Base-by-base conservation (phyloP, 2,113 vertebrate genomes). In the Haplotaxodon microlepis region DNA sequence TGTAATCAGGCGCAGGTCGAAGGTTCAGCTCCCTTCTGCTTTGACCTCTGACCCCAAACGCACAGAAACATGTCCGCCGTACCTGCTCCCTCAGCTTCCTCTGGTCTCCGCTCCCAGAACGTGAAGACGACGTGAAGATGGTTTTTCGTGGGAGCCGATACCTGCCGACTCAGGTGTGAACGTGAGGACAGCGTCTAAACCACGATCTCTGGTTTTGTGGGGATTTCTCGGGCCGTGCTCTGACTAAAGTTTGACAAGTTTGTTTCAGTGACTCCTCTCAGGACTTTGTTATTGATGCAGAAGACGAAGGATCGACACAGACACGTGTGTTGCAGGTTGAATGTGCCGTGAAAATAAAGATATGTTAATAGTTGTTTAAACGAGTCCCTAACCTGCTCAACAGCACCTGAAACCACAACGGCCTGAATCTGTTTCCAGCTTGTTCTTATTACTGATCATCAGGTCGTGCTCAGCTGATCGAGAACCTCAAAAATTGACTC, bases 1-100 rank as follows among this genome's bases (percentile, higher is more conserved):
- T 73, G 83, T 34, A 66, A 86, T 71, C 69, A 4, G 66, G 56
- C 12, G 36, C 71, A 84, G 88, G 90, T 90, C 83, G 89, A 78
- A 82, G 86, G 84, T 89, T 86, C 53, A 79, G 21, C 83, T 82
- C 87, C 88, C 81, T 10, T 40, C 50, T 63, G 71, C 85, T 88
- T 86, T 89, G 84, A 93, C 80, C 82, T 63, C n/a, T 38, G 5
- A 50, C 61, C 51, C 16, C 16, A 0, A 50, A 8, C 0, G 3
- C 27, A 4, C 51, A 9, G 31, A 47, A 50, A 38, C 84, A 2
- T 8, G 69, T 73, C 38, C 8, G 5, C 38, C 16, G 24, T 50
- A 31, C 24, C 71, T 50, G 42, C 6, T 29, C 24, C 14, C 14
- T 76, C 71, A 76, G 7, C 42, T 50, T 76, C 24, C 4, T 19